These are phyloP conservation scores for Pogonus chalceus DNA, from an alignment of 1,140 invertebrate genomes.

Conservation along the genomic window DNA sequence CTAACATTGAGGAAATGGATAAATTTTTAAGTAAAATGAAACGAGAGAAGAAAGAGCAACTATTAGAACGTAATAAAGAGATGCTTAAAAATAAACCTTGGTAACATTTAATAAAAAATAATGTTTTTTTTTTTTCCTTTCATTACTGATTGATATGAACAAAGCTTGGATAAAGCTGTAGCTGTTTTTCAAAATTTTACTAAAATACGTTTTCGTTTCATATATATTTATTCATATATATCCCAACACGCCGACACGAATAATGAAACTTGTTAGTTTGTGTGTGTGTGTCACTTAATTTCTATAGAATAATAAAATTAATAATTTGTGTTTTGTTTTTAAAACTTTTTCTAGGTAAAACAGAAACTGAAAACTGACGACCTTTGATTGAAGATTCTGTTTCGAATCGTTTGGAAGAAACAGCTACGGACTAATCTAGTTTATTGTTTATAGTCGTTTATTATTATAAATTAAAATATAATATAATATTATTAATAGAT, in stretches of 20 bases:
- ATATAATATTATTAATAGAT: too few relatives aligned
- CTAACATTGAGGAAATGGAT: slow-evolving; percentile 39
- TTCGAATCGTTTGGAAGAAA: slow-evolving; percentile 3
- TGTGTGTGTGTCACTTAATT: neutral
- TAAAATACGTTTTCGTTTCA: neutral
- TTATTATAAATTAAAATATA: too few relatives aligned
- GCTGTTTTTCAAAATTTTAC: neutral
- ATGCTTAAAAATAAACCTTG: slow-evolving; percentile 32
- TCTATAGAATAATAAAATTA: neutral
- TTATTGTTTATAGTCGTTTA: neutral
- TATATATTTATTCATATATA: too few relatives aligned
- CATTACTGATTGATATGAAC: too few relatives aligned
- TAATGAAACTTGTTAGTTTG: too few relatives aligned
- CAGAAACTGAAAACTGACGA: slow-evolving; percentile 3
- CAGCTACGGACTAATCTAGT: neutral
- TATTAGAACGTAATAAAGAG: slow-evolving; percentile 38
- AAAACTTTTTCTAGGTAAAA: slow-evolving; percentile 7
- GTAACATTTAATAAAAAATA: too few relatives aligned
- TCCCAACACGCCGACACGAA: too few relatives aligned
- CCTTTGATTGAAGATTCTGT: slow-evolving; percentile 1
- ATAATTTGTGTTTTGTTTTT: neutral
- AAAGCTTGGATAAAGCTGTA: neutral
- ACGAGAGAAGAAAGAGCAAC: slow-evolving; percentile 40
- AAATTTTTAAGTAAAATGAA: slow-evolving; percentile 41
- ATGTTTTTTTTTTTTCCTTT: too few relatives aligned